phyloP scores from a whole-genome alignment of 2,888 invertebrate genomes.

The Caenorhabditis imperialis region DNA sequence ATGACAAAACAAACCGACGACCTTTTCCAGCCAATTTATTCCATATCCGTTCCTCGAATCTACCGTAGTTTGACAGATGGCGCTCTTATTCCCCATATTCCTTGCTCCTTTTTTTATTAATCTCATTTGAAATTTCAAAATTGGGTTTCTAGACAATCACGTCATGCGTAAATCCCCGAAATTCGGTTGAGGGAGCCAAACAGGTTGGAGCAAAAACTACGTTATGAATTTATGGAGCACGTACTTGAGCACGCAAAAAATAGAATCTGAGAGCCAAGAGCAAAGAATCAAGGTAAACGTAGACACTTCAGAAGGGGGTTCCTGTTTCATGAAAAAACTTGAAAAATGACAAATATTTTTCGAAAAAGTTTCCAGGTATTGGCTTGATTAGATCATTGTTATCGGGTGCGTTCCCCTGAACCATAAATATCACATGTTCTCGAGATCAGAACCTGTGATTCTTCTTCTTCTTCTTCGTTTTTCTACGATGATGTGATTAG shows the following conservation, averaged over 20 bases:
- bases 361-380: too few relatives aligned
- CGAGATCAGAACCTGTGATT: neutral
- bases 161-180: neutral
- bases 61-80: conserved; percentile 4
- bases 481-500: neutral
- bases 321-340: neutral
- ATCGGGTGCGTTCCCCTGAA: too few relatives aligned
- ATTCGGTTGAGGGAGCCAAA: conserved; percentile 1
- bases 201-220: neutral
- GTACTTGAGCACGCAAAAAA: conserved; percentile 14
- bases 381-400: too few relatives aligned
- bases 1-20: conserved; percentile 13
- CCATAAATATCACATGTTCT: too few relatives aligned
- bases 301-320: neutral
- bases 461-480: too few relatives aligned
- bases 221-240: conserved; percentile 4
- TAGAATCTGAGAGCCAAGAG: conserved; percentile 16
- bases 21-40: neutral
- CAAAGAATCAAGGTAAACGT: conserved; percentile 17
- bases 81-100: neutral
- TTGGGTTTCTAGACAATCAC: conserved; percentile 9
- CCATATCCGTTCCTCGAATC: conserved; percentile 2
- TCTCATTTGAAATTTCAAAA: too few relatives aligned
- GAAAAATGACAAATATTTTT: too few relatives aligned
- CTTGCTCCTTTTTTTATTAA: conserved; percentile 14